Evolutionary conservation across 2,888 invertebrate genomes (phyloP), one percentile per base, ranked within the genome.

Genomic region (Dione vanillae): DNA sequence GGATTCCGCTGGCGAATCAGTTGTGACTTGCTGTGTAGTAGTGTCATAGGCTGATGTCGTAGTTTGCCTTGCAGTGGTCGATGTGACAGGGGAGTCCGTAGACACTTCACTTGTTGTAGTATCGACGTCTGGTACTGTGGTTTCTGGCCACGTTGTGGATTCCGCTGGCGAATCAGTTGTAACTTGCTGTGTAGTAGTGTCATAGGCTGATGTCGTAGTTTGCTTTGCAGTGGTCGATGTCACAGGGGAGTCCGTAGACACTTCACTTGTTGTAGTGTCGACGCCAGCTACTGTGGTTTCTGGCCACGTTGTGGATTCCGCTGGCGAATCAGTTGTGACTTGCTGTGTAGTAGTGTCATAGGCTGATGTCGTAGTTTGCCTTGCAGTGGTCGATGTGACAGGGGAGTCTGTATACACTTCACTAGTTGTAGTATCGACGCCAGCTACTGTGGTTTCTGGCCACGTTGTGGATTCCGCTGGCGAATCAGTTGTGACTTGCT

Each of bases 351-450:
- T 59, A 3, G 8, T 47, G 20, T 68, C 51, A 14, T 43, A 37
- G 40, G 7, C 51, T 14, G 19, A 19, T 14, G 20, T 45, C 58
- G 58, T 58, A 41, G 51, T 64, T 9, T 58, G 47, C 11, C 12
- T 20, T n/a, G 12, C 20, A 7, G 70, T 70, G 2, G 59, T 59
- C 0, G 41, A 35, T 12, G 64, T 64, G 9, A 19, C 41, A n/a
- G 52, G 20, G 1, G 47, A 12, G 61, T 58, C 37, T 10, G 54
- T 37, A 7, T 35, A 56, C 3, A 16, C n/a, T 5, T 16, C 37
- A 16, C 0, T 10, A 1, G 56, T 56, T 10, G 37, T 40, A 10
- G 11, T 16, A 11, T 40, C 16, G 9, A 54, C 1, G 5, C 37
- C 37, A 11, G 54, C 9, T 37, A 16, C 10, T 47, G 27, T 19